Base-by-base conservation (phyloP, 2,797 vertebrate species). In the Coregonus ussuriensis region DNA sequence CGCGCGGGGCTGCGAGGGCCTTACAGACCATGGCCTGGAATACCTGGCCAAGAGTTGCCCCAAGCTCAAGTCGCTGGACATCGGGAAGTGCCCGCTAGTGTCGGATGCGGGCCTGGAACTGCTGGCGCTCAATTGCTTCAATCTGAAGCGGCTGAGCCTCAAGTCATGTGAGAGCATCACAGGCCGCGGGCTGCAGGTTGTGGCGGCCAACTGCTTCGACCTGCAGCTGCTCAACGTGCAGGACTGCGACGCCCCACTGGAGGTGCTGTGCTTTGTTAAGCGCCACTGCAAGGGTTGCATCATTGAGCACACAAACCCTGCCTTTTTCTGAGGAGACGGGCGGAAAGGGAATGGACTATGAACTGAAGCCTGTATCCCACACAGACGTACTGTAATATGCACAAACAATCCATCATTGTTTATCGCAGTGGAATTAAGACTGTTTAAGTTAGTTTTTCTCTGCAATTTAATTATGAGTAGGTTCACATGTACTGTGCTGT, bases 301-400 rank as follows among this genome's bases (percentile, higher is more conserved):
- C 82, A 97, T 97, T 79, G 96, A 97, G 88, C 96, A 97, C 91
- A 96, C 94, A 84, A 97, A 97, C 90, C 96, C 96, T 15, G 96
- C 96, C 82, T 96, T 97, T 89, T 97, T 96, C 93, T 97, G 90
- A 96, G 81, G 68, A 67, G 31, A 7, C 13, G 25, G 31, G 18
- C 3, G 33, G 21, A 29, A 52, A 4, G 33, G 4, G 41, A 33
- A 33, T 33, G 31, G 31, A 33, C 31, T 33, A 33, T 3, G 31
- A 33, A 33, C 2, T 33, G 31, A 33, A 33, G 31, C 31, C 31
- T 3, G 31, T 33, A 33, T 33, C 31, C 31, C 31, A 33, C 31
- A 33, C 21, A 53, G 16, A 4, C 3, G 5, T 18, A 14, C 53
- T 54, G 53, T 15, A 54, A 54, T 63, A 63, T 11, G n/a, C 62